phyloP scores from a whole-genome alignment of 2,797 vertebrate species.

The Hemibagrus guttatus region DNA sequence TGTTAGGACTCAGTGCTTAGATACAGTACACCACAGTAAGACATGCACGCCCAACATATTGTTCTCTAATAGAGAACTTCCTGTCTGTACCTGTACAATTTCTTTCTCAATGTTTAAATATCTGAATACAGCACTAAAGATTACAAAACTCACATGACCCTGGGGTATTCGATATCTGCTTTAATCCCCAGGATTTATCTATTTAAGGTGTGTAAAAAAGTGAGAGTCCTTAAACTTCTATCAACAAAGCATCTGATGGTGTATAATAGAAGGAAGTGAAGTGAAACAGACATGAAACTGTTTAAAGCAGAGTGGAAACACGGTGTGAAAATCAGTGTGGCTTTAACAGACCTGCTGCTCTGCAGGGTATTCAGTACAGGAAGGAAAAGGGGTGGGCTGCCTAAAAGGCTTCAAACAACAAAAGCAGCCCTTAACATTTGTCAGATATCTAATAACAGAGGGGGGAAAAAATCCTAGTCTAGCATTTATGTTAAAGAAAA shows the following conservation, averaged over 20 bases:
- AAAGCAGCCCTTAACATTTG: conserved; percentile 45
- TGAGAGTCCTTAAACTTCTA: background rate
- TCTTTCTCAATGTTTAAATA: background rate
- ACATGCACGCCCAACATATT: background rate
- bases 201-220: background rate
- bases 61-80: background rate
- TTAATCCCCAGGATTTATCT: background rate
- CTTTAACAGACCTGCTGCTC: conserved; percentile 10
- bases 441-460: conserved; percentile 23
- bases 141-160: background rate
- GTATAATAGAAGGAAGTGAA: conserved; percentile 24
- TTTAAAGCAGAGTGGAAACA: background rate
- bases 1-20: background rate
- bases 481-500: conserved; percentile 8
- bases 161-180: background rate
- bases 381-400: conserved; percentile 71
- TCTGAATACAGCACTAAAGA: background rate
- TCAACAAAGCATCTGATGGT: background rate
- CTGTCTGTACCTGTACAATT: background rate
- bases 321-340: conserved; percentile 15
- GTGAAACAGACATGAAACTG: background rate
- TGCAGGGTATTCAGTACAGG: conserved; percentile 59
- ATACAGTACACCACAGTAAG: background rate
- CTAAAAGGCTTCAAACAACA: conserved; percentile 59
- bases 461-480: conserved; percentile 7